Percentiles rank a stretch among this genome's conserved stretches.
These are phyloP conservation scores for Gobius niger DNA, from an alignment of 2,113 vertebrate genomes.

Conservation along the genomic window DNA sequence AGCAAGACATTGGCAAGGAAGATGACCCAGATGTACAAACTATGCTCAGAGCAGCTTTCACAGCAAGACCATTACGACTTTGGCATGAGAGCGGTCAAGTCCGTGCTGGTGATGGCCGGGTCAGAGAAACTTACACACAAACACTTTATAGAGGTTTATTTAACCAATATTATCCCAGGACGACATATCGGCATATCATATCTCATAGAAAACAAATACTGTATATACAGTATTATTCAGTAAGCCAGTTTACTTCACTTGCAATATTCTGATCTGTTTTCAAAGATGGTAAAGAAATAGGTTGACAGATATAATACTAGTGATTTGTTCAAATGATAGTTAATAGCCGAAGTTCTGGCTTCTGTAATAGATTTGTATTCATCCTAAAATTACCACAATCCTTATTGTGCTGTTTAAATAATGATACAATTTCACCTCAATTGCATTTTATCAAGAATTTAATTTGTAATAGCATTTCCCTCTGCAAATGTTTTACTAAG, in stretches of 20 bases:
- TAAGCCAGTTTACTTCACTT: not conserved
- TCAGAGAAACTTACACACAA: constrained; percentile 57
- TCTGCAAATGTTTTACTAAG: too few species aligned
- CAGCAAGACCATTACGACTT: constrained; percentile 89
- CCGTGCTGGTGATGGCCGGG: constrained; percentile 87
- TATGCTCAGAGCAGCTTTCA: constrained; percentile 86
- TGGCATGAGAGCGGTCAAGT: constrained; percentile 87
- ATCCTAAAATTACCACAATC: constrained; percentile 28
- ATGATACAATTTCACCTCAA: too few species aligned
- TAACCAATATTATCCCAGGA: not conserved
- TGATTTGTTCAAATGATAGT: not conserved
- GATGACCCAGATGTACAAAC: constrained; percentile 89
- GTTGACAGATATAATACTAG: not conserved
- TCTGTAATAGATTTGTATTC: constrained; percentile 42
- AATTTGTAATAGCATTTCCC: too few species aligned
- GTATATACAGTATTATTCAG: not conserved
- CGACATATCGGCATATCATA: not conserved
- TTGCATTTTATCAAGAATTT: too few species aligned
- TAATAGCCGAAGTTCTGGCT: constrained; percentile 23
- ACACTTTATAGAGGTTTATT: not conserved
- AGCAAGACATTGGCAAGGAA: constrained; percentile 84
- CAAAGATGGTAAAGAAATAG: constrained; percentile 9
- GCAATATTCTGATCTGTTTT: not conserved
- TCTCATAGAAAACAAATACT: not conserved
- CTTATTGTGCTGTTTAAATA: too few species aligned